Evolutionary conservation across 2,113 vertebrate genomes (phyloP).

Genomic region (Nyctereutes procyonoides): DNA sequence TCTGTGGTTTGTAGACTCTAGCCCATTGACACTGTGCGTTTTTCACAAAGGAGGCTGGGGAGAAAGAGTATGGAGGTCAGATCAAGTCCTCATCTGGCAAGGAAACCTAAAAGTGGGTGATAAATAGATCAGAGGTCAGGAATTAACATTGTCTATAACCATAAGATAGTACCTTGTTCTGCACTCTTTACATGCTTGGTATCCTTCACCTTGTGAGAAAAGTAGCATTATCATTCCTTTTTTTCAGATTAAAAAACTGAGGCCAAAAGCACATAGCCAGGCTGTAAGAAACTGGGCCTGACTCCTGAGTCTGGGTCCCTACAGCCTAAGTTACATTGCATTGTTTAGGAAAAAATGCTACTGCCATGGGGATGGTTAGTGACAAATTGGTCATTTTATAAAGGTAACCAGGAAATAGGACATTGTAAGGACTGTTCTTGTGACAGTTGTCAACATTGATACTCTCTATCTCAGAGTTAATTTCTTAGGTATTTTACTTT

Average conservation of each 20-base stretch:
- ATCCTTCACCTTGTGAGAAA: neutral
- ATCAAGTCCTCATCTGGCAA: neutral
- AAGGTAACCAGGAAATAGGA: neutral
- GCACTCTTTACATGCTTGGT: neutral
- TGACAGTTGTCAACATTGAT: neutral
- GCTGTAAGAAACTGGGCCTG: neutral
- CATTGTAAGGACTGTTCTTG: neutral
- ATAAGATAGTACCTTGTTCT: neutral
- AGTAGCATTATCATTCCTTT: neutral
- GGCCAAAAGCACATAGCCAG: neutral
- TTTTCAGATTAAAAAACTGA: neutral
- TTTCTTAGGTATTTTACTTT: neutral
- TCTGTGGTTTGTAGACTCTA: neutral
- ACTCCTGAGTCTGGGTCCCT: neutral
- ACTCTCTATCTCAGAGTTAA: neutral
- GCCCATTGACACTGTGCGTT: neutral
- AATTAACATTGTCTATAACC: too few relatives aligned
- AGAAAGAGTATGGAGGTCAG: neutral
- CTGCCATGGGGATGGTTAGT: neutral
- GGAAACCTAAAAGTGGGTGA: neutral
- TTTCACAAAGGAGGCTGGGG: neutral
- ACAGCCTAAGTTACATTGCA: neutral
- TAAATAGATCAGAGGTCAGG: neutral
- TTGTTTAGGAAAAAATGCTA: neutral
- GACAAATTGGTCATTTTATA: neutral